Evolutionary conservation across 30 jellyfish, hydroid and myxozoan species (phyloP), one percentile per base, ranked within the genome.

Genomic region (Cassiopea andromeda): DNA sequence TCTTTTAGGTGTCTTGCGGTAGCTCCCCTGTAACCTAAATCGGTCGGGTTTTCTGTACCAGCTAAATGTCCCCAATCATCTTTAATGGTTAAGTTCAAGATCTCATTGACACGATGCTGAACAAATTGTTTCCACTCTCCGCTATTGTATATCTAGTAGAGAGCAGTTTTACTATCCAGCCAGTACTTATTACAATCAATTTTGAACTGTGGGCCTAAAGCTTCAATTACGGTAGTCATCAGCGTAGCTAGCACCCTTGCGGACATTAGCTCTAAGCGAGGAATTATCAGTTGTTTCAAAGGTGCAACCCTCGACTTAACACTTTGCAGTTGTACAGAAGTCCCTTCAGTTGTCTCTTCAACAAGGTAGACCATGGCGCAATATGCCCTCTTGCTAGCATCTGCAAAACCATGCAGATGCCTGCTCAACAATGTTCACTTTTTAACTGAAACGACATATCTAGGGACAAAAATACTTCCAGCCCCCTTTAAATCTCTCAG

Each of bases 101-200:
- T 87, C 60, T 87, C 94, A 59, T 80, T 80, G 57, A 89, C 88
- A 46, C 96, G 68, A 48, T 82, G 92, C 80, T 80, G 87, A 17
- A 89, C 96, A 77, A 87, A 87, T 57, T 61, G 89, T 89, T 87
- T 87, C 89, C 94, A 87, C 82, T 87, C 94, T 45, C 94, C 78
- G 43, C 66, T 73, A 48, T 85, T 85, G 18, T 59, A 49, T 50
- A 85, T 85, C 93, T 88, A 85, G 78, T 9, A 85, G 80, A 85
- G 87, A 58, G 78, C 87, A 19, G 93, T 75, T 77, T 71, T 85
- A 46, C 93, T 85, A 81, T 85, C 93, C 78, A 66, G 64, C 92
- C 92, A 83, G 59, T 83, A 70, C 75, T 18, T 68, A 43, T 68
- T 85, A 46, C 17, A 38, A 48, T 85, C 93, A n/a, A 85, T 38